Percentiles rank a stretch among this genome's conserved stretches.
Conservation (phyloP, 2,888 invertebrate genomes). For the Alcis repandata region DNA sequence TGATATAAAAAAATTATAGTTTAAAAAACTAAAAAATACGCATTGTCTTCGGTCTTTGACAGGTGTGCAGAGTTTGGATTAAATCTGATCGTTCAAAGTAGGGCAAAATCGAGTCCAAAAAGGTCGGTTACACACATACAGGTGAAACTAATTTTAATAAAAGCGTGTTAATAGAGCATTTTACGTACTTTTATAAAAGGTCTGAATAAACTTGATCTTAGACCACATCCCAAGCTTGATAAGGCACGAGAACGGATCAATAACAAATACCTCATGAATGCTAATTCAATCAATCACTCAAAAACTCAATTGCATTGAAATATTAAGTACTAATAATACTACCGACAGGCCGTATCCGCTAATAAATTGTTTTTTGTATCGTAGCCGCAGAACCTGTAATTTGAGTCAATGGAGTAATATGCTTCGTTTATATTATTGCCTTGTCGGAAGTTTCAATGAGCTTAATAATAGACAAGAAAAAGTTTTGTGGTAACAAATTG, state of each 20-base stretch:
- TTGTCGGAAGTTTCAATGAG: constrained; percentile 47
- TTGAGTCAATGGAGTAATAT: constrained; percentile 42
- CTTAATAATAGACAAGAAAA: constrained; percentile 37
- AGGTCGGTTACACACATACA: too few species aligned
- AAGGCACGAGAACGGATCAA: constrained; percentile 43
- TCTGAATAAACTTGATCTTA: not conserved
- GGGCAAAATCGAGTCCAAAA: too few species aligned
- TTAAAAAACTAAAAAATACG: too few species aligned
- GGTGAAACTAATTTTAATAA: too few species aligned
- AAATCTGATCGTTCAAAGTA: too few species aligned
- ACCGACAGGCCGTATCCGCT: constrained; percentile 56
- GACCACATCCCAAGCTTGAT: constrained; percentile 20
- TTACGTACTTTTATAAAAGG: not conserved
- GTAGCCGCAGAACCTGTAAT: constrained; percentile 40
- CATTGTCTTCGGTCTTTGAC: too few species aligned
- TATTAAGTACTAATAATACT: constrained; percentile 38
- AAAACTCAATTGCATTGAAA: constrained; percentile 47
- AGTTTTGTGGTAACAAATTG: constrained; percentile 23
- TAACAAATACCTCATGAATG: constrained; percentile 12
- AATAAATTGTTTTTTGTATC: constrained; percentile 42
- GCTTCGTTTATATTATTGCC: constrained; percentile 45
- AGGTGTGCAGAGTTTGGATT: too few species aligned
- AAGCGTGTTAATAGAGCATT: not conserved
- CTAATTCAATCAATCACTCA: constrained; percentile 59
- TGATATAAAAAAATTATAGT: too few species aligned